These are phyloP conservation scores for Malacoctenus gilli DNA, from an alignment of 2,797 vertebrate species.

Conservation along the genomic window DNA sequence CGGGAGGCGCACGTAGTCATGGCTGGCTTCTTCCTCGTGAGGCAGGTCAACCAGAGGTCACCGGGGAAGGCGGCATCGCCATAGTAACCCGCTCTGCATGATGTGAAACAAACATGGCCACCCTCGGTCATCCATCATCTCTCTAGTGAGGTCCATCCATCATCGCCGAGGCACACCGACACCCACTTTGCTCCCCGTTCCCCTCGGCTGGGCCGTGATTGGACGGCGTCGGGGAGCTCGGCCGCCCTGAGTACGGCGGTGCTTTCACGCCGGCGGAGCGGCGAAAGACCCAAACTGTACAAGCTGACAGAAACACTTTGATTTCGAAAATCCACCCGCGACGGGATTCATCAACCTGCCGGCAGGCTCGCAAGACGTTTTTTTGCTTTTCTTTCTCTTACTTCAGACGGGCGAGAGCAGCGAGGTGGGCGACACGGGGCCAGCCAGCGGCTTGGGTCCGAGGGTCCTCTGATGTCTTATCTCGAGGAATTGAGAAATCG, in stretches of 20 bases:
- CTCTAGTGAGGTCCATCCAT: constrained; percentile 77
- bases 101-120: constrained; percentile 72
- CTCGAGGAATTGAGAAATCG: constrained; percentile 9
- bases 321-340: constrained; percentile 58
- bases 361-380: constrained; percentile 15
- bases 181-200: constrained; percentile 74
- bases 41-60: constrained; percentile 61
- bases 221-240: constrained; percentile 31
- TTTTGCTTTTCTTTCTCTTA: neutral
- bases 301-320: constrained; percentile 64
- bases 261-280: constrained; percentile 58
- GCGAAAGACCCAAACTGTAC: constrained; percentile 55
- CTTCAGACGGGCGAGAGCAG: constrained; percentile 9
- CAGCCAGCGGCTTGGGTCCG: constrained; percentile 1
- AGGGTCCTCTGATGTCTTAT: constrained; percentile 11
- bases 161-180: constrained; percentile 67
- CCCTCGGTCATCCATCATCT: constrained; percentile 74
- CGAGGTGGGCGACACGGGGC: constrained; percentile 9
- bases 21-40: constrained; percentile 45
- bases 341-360: constrained; percentile 54
- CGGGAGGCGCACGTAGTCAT: constrained; percentile 51
- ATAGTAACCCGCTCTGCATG: constrained; percentile 61
- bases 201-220: constrained; percentile 74
- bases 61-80: constrained; percentile 44
- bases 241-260: constrained; percentile 31